Conservation (phyloP, 2,888 invertebrate species). For the Pseudococcus longispinus region DNA sequence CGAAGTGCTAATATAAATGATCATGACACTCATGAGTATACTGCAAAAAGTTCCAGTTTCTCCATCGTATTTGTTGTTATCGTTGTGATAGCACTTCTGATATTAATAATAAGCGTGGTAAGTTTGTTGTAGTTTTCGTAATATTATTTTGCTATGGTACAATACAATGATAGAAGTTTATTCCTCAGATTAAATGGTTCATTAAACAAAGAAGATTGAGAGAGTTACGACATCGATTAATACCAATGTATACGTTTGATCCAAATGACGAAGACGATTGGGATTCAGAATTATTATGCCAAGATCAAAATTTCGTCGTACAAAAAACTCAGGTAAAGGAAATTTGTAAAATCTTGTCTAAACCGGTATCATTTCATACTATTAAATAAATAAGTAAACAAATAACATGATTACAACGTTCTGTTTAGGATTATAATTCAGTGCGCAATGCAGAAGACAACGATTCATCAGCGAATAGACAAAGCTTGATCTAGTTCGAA, state of each 20-base stretch:
- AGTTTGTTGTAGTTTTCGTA: not conserved
- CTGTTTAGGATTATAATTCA: slow-evolving; percentile 28
- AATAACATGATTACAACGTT: not conserved
- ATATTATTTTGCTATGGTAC: not conserved
- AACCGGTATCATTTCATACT: too few species aligned
- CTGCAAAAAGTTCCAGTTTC: not conserved
- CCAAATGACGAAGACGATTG: slow-evolving; percentile 50
- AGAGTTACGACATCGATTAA: slow-evolving; percentile 31
- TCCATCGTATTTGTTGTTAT: not conserved
- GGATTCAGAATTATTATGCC: slow-evolving; percentile 30
- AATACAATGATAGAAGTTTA: not conserved
- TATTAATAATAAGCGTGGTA: not conserved
- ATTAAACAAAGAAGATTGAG: slow-evolving; percentile 7
- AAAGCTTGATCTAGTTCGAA: not conserved
- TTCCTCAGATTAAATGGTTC: slow-evolving; percentile 43
- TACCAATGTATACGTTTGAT: slow-evolving; percentile 46
- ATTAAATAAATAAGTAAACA: too few species aligned
- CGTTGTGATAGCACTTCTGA: not conserved
- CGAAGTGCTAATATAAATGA: too few species aligned
- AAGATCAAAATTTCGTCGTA: not conserved
- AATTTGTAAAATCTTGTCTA: not conserved
- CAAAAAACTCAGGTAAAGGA: not conserved
- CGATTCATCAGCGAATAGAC: not conserved
- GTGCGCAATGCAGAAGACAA: not conserved
- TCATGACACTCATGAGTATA: not conserved